phyloP scores from a whole-genome alignment of 2,113 vertebrate species.

The Gracilinanus agilis region DNA sequence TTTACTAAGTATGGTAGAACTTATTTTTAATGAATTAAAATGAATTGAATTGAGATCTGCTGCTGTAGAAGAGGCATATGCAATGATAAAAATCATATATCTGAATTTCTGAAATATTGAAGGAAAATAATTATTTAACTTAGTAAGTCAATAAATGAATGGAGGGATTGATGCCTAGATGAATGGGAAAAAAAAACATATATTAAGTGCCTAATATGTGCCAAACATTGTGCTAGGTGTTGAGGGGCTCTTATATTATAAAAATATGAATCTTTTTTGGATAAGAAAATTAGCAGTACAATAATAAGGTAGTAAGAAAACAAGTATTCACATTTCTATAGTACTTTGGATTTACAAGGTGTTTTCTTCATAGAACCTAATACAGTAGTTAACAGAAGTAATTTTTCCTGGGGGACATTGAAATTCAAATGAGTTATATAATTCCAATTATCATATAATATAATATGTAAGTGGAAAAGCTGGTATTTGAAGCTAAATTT shows the following conservation, averaged over 20 bases:
- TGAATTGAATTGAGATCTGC: not conserved
- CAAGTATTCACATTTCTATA: not conserved
- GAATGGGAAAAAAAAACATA: not conserved
- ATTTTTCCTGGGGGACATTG: not conserved
- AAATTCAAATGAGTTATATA: not conserved
- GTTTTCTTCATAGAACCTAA: not conserved
- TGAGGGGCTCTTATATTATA: not conserved
- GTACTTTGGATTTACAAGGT: not conserved
- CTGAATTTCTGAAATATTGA: not conserved
- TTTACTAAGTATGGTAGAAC: not conserved
- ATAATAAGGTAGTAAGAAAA: not conserved
- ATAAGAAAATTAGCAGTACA: not conserved
- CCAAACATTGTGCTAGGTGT: not conserved
- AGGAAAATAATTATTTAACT: not conserved
- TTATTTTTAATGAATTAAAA: not conserved
- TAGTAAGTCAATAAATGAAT: not conserved
- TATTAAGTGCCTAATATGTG: not conserved
- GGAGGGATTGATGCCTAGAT: not conserved
- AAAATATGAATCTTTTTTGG: not conserved
- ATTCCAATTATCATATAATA: not conserved
- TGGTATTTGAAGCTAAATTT: not conserved
- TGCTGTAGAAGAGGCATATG: not conserved
- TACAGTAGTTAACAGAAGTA: not conserved
- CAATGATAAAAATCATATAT: not conserved
- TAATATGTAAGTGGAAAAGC: not conserved